Evolutionary conservation across 2,797 vertebrate genomes (phyloP), one percentile per base, ranked within the genome.

Genomic region (Coregonus sp.): DNA sequence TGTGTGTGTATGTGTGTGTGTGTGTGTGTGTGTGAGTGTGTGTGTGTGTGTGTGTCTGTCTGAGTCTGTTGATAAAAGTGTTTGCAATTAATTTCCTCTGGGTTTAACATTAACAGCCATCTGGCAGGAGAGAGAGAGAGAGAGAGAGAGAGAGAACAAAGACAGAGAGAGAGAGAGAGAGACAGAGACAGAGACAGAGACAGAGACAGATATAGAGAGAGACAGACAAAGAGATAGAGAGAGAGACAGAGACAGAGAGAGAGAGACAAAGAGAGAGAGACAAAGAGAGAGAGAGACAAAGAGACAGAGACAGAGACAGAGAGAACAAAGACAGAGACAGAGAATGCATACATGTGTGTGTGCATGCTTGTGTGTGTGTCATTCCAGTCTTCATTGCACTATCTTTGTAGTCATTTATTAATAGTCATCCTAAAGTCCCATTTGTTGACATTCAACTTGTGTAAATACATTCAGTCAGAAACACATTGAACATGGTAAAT

Each of bases 81-180:
- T 80, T 71, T 78, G 54, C 37, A 54, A 12, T 80, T 70, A 54
- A 73, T 75, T 47, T 35, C 11, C 72, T 77, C 40, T 72, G 2
- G 11, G 52, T 87, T 80, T 84, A 85, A 80, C 65, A 66, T 74
- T 84, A 56, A 82, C 68, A 35, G 15, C 69, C 52, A 50, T 7
- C 72, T 54, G 47, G 65, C 50, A 65, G 20, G 7, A 25, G 6
- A 3, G 5, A 6, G 9, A 54, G 63, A 61, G 35, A 52, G 14
- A n/a, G 1, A 5, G n/a, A 4, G 20, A 14, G 40, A 15, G n/a
- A 25, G 25, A 25, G 25, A 25, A 25, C 25, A 25, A 25, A 25
- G 25, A 25, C 25, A 25, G 33, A 33, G 2, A 33, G 33, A 33
- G 2, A 33, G 33, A 33, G 33, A 33, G 2, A 33, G 33, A 33